Evolutionary conservation across 2,797 vertebrate genomes (phyloP).

Genomic region (Vultur gryphus): DNA sequence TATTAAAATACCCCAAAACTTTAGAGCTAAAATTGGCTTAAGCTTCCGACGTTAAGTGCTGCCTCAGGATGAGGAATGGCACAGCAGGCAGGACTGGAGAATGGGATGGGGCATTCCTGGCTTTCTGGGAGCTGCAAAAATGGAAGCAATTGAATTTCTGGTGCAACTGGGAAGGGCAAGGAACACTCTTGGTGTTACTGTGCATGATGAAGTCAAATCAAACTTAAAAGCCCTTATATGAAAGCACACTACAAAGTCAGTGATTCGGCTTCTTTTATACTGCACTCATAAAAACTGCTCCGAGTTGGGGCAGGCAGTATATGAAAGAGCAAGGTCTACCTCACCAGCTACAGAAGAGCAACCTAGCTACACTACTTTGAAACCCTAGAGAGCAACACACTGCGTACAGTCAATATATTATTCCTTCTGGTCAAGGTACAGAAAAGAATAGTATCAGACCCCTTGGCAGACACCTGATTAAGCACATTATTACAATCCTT

Average conservation of each 20-base stretch:
- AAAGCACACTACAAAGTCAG: not conserved
- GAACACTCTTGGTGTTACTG: not conserved
- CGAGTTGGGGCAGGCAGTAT: not conserved
- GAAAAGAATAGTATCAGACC: not conserved
- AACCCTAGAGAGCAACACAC: not conserved
- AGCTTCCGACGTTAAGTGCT: not conserved
- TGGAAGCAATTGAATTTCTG: not conserved
- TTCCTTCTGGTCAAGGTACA: not conserved
- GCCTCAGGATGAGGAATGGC: not conserved
- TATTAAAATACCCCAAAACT: not conserved
- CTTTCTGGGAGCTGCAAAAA: not conserved
- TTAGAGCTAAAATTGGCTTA: not conserved
- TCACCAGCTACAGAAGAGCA: not conserved
- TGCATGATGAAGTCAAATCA: not conserved
- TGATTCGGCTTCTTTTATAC: not conserved
- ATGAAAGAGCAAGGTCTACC: not conserved
- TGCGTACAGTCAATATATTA: not conserved
- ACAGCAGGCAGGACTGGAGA: not conserved
- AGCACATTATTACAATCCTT: not conserved
- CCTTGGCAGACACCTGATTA: not conserved
- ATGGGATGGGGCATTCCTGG: not conserved
- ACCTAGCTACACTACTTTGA: not conserved
- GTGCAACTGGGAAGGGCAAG: not conserved
- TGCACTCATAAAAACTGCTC: not conserved
- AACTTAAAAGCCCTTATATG: not conserved